Evolutionary conservation across 1,140 invertebrate species (phyloP).

Genomic region (Cotesia chilonis): DNA sequence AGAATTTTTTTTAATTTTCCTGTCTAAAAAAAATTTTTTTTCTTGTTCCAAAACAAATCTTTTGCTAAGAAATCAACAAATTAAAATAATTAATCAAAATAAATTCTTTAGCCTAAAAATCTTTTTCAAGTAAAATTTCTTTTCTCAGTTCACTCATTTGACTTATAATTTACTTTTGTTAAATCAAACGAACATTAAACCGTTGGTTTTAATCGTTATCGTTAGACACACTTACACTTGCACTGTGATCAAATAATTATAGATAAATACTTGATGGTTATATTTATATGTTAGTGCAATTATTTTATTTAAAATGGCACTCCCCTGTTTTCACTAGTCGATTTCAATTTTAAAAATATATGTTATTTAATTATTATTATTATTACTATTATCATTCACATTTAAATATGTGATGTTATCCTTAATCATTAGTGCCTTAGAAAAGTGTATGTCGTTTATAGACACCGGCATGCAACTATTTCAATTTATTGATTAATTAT

Average conservation of each 20-base stretch:
- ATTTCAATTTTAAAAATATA: neutral
- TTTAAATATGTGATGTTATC: constrained; percentile 41
- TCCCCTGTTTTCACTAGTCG: neutral
- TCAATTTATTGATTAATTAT: constrained; percentile 32
- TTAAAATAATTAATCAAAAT: too few species aligned
- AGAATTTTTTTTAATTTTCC: too few species aligned
- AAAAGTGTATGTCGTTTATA: constrained; percentile 40
- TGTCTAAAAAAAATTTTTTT: too few species aligned
- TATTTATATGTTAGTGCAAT: constrained; percentile 2
- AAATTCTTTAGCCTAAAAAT: too few species aligned
- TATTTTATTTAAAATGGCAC: neutral
- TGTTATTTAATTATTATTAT: constrained; percentile 17
- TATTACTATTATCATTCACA: constrained; percentile 19
- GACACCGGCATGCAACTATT: constrained; percentile 47
- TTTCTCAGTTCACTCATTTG: too few species aligned
- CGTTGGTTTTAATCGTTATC: too few species aligned
- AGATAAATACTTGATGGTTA: constrained; percentile 3
- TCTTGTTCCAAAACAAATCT: too few species aligned
- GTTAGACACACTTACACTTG: too few species aligned
- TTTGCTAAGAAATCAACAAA: too few species aligned
- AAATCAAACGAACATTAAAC: too few species aligned
- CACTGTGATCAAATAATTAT: neutral
- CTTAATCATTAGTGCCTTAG: constrained; percentile 38
- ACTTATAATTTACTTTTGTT: too few species aligned
- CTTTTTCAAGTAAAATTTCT: too few species aligned